A percentile compares a stretch with the other conserved stretches of the same genome.
These are phyloP conservation scores for Bicyclus anynana DNA, from an alignment of 1,140 invertebrate species.

Conservation along the genomic window DNA sequence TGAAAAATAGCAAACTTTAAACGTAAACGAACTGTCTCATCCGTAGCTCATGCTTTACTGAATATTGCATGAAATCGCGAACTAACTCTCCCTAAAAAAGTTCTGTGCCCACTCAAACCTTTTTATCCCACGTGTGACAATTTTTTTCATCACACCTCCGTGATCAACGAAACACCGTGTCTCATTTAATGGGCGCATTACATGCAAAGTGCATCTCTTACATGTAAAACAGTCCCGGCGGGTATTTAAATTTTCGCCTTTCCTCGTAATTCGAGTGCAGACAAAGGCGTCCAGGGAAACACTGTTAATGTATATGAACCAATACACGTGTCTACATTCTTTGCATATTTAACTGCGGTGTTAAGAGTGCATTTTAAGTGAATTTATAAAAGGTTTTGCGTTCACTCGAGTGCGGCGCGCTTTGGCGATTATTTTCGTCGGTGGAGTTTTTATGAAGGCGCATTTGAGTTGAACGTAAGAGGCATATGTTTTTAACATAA, in stretches of 20 bases:
- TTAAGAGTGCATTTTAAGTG: conserved; percentile 12
- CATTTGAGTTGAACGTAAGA: too few relatives aligned
- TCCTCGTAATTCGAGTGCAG: conserved; percentile 69
- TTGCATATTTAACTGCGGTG: conserved; percentile 15
- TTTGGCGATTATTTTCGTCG: neutral
- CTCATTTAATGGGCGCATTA: conserved; percentile 68
- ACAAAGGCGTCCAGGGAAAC: conserved; percentile 65
- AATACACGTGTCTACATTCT: conserved; percentile 36
- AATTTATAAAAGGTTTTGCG: conserved; percentile 5
- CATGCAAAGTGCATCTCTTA: conserved; percentile 74
- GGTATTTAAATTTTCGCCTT: conserved; percentile 74
- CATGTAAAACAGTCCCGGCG: conserved; percentile 71
- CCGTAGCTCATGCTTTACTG: too few relatives aligned
- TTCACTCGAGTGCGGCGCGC: neutral
- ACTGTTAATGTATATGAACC: conserved; percentile 63
- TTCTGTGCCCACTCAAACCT: too few relatives aligned
- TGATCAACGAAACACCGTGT: conserved; percentile 37
- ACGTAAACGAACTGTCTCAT: too few relatives aligned
- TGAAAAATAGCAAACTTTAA: too few relatives aligned
- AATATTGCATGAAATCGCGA: too few relatives aligned
- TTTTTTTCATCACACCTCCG: conserved; percentile 29
- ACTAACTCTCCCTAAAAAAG: neutral
- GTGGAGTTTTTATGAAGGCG: too few relatives aligned
- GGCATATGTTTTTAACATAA: too few relatives aligned
- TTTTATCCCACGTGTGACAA: neutral